Base-by-base conservation (phyloP, 2,888 invertebrate species). In the Cantharis lateralis region DNA sequence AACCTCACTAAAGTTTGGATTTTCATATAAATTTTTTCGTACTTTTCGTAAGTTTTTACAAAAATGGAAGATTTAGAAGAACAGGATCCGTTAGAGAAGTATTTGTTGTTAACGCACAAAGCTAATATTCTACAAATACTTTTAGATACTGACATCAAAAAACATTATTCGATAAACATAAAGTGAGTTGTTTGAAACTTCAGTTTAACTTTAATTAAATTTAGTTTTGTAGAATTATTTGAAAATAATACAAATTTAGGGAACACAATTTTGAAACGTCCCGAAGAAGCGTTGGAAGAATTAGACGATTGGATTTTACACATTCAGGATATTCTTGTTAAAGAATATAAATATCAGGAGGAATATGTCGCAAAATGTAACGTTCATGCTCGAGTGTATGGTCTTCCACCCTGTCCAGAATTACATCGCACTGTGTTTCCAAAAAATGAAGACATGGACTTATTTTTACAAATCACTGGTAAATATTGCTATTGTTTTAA, bases 381-480 rank as follows among this genome's bases (percentile, higher is more conserved):
- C 89, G 91, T 94, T 15, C 93, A 93, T 85, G 92, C 93, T 9
- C 89, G 95, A 82, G 91, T 93, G 83, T 90, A 89, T 87, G 92
- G 92, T 20, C 87, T 95, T 77, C 94, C 95, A 0, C 90, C 91
- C 0, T 93, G 92, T 85, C 93, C 93, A 15, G 93, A 94, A 84
- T 86, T 94, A 16, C 91, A 92, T 83, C 88, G 93, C 78, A 91
- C 90, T 15, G 88, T 90, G 63, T 92, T 95, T 83, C 95, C 95
- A 0, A 91, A 91, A 81, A 93, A 93, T 87, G 90, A 92, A 76
- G 94, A 95, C 88, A 88, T 93, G 82, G 93, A 93, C 81, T 91
- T 91, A 82, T 95, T 95, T 88, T 87, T 95, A 74, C 93, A 94
- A 87, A 89, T 96, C 26, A 92, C 93, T 84, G 95, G 94, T 89